Evolutionary conservation across 2,113 vertebrate genomes (phyloP).

Genomic region (Pteronura brasiliensis): DNA sequence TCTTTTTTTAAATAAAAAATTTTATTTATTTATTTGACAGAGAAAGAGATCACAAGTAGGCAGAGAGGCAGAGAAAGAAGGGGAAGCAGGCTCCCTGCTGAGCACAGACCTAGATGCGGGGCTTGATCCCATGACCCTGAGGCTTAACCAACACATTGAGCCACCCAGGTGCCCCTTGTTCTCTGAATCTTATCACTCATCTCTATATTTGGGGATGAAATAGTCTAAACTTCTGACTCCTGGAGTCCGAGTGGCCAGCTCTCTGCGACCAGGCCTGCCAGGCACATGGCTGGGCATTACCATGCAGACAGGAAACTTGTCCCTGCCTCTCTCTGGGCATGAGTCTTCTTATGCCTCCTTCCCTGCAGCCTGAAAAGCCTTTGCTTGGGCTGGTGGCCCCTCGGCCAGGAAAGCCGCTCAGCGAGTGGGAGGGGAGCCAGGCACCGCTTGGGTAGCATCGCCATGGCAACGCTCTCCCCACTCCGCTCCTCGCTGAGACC

Average conservation of each 20-base stretch:
- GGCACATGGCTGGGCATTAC: not conserved
- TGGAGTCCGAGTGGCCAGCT: not conserved
- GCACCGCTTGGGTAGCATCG: constrained; percentile 42
- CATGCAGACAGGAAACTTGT: not conserved
- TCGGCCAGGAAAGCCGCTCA: not conserved
- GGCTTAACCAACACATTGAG: no score
- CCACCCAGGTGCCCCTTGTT: not conserved
- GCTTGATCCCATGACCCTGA: no score
- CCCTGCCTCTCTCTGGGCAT: not conserved
- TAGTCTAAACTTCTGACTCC: not conserved
- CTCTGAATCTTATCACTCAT: not conserved
- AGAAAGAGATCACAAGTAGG: no score
- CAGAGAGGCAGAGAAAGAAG: no score
- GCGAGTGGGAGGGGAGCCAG: constrained; percentile 32
- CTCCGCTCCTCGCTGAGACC: constrained; percentile 36
- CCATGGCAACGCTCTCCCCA: constrained; percentile 63
- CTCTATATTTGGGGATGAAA: not conserved
- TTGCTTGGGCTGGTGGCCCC: not conserved
- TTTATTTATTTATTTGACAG: no score
- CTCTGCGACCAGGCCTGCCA: not conserved
- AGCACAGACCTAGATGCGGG: no score
- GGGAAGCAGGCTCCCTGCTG: no score
- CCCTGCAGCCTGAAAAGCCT: not conserved
- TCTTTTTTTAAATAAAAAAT: not conserved
- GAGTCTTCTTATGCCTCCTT: not conserved